Evolutionary conservation across 2,797 vertebrate genomes (phyloP), one percentile per base, ranked within the genome.

Genomic region (Austrolebias charrua): DNA sequence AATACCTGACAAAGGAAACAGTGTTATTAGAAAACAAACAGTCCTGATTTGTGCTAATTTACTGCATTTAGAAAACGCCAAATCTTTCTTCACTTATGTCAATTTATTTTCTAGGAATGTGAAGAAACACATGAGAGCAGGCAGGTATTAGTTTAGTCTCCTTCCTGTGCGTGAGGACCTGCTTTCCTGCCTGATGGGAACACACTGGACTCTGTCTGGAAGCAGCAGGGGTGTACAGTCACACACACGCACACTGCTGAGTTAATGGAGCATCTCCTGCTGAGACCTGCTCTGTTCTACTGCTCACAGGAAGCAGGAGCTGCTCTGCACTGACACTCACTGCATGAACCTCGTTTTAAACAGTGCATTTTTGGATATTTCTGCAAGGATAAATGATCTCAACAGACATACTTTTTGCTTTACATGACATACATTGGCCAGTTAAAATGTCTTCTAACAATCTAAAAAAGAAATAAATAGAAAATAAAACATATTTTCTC

Each of bases 1-100:
- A 65, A 98, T 98, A 76, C 97, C 97, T 99, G 82, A 68, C 2
- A 58, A 79, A 69, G 24, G 54, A 79, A 87, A 77, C 44, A 12
- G 18, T 55, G 31, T 53, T 42, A 48, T 60, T 29, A 50, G 31
- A 52, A n/a, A 69, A 56, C n/a, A n/a, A n/a, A n/a, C n/a, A 40
- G 43, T 46, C 55, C 14, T 58, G 0, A 38, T 35, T 9, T 38
- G 11, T 49, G 16, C 8, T 28, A 13, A 28, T 11, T 38, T 15
- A 44, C 18, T 5, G 29, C 15, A 44, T 35, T 58, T 10, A 33
- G 19, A 18, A 46, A 11, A 48, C 10, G 1, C 18, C 19, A 11
- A 9, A 19, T 2, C 11, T 12, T 4, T 45, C 3, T 19, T 11
- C 5, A 19, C 38, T 12, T 12, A 11, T 40, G 10, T 40, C 2